phyloP scores from a whole-genome alignment of 1,140 invertebrate species.

The Goniozus legneri region DNA sequence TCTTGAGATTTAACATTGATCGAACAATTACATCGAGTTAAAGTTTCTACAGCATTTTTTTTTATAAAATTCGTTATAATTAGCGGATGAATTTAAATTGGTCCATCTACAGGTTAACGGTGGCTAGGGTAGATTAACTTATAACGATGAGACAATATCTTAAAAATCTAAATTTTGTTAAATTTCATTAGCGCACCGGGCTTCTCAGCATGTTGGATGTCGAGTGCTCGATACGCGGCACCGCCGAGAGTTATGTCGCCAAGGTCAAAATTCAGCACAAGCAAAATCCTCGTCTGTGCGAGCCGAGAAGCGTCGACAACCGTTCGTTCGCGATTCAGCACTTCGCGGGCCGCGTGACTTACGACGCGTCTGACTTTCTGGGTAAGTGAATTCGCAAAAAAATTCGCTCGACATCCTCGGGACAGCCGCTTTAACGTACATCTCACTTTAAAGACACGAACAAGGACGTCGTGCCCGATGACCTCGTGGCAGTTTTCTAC shows the following conservation, averaged over 20 bases:
- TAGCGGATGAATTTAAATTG: too few species aligned
- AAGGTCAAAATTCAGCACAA: slow-evolving; percentile 84
- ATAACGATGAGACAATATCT: too few species aligned
- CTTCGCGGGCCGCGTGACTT: slow-evolving; percentile 84
- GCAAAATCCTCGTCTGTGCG: slow-evolving; percentile 70
- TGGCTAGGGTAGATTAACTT: too few species aligned
- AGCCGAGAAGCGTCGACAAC: slow-evolving; percentile 71
- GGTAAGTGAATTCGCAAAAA: slow-evolving; percentile 41
- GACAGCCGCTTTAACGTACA: slow-evolving; percentile 2
- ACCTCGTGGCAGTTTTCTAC: slow-evolving; percentile 88
- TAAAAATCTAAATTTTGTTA: not conserved
- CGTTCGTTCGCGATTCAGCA: slow-evolving; percentile 89
- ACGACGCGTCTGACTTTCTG: slow-evolving; percentile 86
- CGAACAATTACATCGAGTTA: too few species aligned
- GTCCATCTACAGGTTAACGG: too few species aligned
- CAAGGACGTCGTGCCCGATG: slow-evolving; percentile 86
- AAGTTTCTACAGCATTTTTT: too few species aligned
- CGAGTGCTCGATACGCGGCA: slow-evolving; percentile 84
- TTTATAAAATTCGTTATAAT: too few species aligned
- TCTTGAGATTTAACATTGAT: too few species aligned
- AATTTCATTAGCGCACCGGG: slow-evolving; percentile 70
- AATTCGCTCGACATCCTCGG: not conserved
- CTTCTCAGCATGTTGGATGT: slow-evolving; percentile 88
- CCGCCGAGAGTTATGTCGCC: slow-evolving; percentile 83
- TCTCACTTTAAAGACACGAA: slow-evolving; percentile 68